Conservation (phyloP, 2,888 invertebrate genomes). For the Galeopsomyia nigrocyanea region DNA sequence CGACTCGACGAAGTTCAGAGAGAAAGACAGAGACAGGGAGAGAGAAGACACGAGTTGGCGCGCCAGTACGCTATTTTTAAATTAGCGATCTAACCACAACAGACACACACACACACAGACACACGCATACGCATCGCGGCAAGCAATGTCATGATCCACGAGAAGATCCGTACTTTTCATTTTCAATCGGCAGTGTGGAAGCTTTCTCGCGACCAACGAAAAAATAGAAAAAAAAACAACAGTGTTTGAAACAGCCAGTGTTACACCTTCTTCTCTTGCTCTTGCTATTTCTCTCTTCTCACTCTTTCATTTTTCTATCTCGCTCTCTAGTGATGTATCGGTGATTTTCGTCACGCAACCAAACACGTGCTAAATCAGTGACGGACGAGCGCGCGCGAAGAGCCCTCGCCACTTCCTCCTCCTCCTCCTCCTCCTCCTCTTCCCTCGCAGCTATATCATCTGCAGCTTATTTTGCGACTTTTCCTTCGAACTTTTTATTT, state of each 20-base stretch:
- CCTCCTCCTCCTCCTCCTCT: conserved; percentile 1
- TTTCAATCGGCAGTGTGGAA: no score
- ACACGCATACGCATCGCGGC: no score
- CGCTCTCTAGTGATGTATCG: neutral
- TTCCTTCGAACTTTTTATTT: neutral
- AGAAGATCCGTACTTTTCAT: no score
- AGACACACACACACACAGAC: no score
- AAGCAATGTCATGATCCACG: no score
- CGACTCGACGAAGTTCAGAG: neutral
- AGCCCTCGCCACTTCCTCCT: conserved; percentile 19
- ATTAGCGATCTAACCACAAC: no score
- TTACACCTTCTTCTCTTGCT: no score
- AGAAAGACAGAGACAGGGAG: conserved; percentile 7
- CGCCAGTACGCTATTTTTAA: neutral
- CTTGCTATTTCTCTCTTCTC: neutral
- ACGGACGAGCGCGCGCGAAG: conserved; percentile 29
- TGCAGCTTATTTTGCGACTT: neutral
- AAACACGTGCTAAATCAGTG: conserved; percentile 53
- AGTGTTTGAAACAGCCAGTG: no score
- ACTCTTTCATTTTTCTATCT: neutral
- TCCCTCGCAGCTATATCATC: neutral
- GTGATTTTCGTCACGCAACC: conserved; percentile 27
- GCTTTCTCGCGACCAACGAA: no score
- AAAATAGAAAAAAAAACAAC: no score
- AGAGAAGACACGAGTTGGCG: neutral